Evolutionary conservation across 2,797 vertebrate genomes (phyloP).

Genomic region (Halcyon leucocephala): DNA sequence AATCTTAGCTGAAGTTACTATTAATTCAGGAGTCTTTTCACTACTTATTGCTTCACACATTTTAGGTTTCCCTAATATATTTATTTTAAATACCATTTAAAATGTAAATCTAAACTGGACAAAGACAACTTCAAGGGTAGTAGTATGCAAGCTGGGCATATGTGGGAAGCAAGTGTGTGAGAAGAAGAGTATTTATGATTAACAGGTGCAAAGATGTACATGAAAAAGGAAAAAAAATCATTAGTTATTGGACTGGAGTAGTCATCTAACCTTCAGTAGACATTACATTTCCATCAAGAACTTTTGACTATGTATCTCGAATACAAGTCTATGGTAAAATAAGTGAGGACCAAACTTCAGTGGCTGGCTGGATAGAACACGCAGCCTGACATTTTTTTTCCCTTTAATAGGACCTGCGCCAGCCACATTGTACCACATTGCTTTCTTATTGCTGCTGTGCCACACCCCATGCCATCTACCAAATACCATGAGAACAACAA

Average conservation of each 20-base stretch:
- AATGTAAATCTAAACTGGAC: neutral
- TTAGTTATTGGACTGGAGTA: neutral
- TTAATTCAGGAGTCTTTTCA: neutral
- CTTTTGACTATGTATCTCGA: neutral
- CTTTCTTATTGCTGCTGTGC: neutral
- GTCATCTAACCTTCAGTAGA: neutral
- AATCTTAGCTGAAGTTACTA: neutral
- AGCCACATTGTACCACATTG: neutral
- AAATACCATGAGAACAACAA: neutral
- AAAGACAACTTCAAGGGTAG: neutral
- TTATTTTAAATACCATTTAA: neutral
- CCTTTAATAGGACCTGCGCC: neutral
- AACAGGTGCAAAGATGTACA: neutral
- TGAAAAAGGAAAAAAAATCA: neutral
- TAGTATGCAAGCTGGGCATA: neutral
- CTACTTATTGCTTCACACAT: neutral
- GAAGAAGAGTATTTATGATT: neutral
- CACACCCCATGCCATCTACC: rapidly evolving
- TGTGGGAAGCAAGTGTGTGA: neutral
- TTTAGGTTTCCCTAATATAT: neutral
- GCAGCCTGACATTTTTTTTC: neutral
- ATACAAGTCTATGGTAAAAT: neutral
- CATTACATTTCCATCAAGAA: neutral
- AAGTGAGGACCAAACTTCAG: neutral
- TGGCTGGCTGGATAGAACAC: neutral